These are phyloP conservation scores for Amazona guildingii DNA, from an alignment of 2,113 vertebrate species.

Conservation along the genomic window DNA sequence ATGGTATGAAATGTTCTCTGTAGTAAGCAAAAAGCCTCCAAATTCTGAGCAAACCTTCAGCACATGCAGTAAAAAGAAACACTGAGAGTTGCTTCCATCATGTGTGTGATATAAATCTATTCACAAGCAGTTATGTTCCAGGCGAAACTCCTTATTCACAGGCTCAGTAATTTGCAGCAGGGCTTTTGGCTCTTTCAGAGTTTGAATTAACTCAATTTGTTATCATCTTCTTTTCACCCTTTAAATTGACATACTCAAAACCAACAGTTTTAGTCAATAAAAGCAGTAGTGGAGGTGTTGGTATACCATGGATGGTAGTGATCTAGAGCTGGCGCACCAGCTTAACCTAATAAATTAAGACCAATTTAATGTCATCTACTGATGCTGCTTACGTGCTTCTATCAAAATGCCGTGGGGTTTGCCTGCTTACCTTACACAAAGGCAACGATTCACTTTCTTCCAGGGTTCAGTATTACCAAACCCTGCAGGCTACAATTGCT, in stretches of 20 bases:
- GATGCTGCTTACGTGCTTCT: background rate
- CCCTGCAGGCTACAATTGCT: background rate
- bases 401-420: background rate
- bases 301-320: background rate
- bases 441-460: background rate
- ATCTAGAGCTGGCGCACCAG: background rate
- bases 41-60: background rate
- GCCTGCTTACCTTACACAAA: background rate
- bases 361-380: background rate
- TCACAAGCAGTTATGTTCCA: background rate
- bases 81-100: background rate
- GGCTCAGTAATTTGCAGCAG: background rate
- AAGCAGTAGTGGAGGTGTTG: background rate
- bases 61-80: background rate
- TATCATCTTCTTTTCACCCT: background rate
- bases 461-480: rapidly evolving
- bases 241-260: background rate
- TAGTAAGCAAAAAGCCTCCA: background rate
- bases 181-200: background rate
- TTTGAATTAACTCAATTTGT: background rate
- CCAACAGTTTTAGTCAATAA: background rate
- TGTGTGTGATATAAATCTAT: background rate
- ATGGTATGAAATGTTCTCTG: background rate
- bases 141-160: background rate
- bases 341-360: background rate